phyloP scores from a whole-genome alignment of 2,888 invertebrate genomes.

The Melieria picta region DNA sequence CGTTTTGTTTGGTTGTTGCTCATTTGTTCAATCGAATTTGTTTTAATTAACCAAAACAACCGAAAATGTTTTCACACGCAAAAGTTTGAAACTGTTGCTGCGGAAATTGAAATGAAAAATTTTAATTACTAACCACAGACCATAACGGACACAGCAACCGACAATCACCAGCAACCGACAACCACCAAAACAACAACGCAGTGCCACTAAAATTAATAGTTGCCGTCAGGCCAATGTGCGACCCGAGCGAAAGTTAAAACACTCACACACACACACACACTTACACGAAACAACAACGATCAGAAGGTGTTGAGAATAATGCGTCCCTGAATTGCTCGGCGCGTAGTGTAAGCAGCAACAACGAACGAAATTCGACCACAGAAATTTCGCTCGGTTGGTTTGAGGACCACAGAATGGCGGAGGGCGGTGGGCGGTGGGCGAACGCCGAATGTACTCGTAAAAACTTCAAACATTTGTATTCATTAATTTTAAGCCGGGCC shows the following conservation, averaged over 20 bases:
- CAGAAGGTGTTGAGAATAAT: slow-evolving; percentile 14
- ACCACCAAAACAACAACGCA: neutral
- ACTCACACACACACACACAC: too few species aligned
- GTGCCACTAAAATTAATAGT: slow-evolving; percentile 12
- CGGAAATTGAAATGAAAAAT: slow-evolving; percentile 20
- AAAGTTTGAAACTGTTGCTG: slow-evolving; percentile 1
- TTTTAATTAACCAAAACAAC: slow-evolving; percentile 7
- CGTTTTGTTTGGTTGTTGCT: too few species aligned
- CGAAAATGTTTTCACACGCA: slow-evolving; percentile 11
- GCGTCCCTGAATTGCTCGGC: neutral
- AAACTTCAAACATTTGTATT: slow-evolving; percentile 25
- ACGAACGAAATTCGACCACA: too few species aligned
- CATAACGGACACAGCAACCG: neutral
- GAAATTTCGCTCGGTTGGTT: too few species aligned
- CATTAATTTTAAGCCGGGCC: slow-evolving; percentile 23
- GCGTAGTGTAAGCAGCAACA: neutral
- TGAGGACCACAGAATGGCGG: too few species aligned
- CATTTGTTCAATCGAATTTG: neutral
- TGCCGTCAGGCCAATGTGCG: neutral
- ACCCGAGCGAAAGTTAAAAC: neutral
- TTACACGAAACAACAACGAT: neutral
- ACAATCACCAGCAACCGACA: neutral
- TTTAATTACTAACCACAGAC: slow-evolving; percentile 23
- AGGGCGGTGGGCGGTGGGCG: too few species aligned
- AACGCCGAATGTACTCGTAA: neutral